These are phyloP conservation scores for Polyommatus iphigenia DNA, from an alignment of 2,888 invertebrate genomes.

Conservation along the genomic window DNA sequence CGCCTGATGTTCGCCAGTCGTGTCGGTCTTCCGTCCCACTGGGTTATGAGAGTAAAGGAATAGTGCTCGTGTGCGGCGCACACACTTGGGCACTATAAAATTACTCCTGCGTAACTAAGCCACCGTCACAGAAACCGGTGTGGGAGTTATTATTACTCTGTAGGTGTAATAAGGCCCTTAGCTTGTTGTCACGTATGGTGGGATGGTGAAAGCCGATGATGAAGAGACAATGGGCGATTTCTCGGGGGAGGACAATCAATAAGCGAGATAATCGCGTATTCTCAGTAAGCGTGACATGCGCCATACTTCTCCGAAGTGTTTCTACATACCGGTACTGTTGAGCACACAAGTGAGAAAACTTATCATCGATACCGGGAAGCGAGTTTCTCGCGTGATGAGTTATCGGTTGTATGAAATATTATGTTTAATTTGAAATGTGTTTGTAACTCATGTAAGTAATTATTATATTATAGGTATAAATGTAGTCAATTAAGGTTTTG, in stretches of 20 bases:
- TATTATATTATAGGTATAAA: too few species aligned
- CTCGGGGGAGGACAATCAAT: constrained; percentile 45
- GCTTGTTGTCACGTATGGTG: background rate
- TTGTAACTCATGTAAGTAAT: too few species aligned
- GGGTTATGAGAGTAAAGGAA: too few species aligned
- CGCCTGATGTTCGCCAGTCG: too few species aligned
- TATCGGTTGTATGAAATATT: background rate
- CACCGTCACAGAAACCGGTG: too few species aligned
- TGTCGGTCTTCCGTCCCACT: too few species aligned
- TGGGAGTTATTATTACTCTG: too few species aligned
- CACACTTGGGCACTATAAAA: too few species aligned
- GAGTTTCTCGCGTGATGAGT: constrained; percentile 12
- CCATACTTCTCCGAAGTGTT: constrained; percentile 59
- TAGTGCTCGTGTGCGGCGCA: too few species aligned
- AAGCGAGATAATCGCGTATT: constrained; percentile 58
- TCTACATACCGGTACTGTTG: constrained; percentile 52
- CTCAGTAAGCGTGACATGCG: constrained; percentile 61
- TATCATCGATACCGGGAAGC: constrained; percentile 36
- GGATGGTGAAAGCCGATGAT: background rate
- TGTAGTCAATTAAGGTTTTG: too few species aligned
- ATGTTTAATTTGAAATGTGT: background rate
- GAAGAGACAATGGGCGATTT: constrained; percentile 50
- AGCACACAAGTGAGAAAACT: constrained; percentile 33
- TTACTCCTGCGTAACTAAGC: too few species aligned
- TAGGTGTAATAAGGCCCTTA: too few species aligned